Evolutionary conservation across 1,140 invertebrate species (phyloP), one percentile per base, ranked within the genome.

Genomic region (Drosophila sp.): DNA sequence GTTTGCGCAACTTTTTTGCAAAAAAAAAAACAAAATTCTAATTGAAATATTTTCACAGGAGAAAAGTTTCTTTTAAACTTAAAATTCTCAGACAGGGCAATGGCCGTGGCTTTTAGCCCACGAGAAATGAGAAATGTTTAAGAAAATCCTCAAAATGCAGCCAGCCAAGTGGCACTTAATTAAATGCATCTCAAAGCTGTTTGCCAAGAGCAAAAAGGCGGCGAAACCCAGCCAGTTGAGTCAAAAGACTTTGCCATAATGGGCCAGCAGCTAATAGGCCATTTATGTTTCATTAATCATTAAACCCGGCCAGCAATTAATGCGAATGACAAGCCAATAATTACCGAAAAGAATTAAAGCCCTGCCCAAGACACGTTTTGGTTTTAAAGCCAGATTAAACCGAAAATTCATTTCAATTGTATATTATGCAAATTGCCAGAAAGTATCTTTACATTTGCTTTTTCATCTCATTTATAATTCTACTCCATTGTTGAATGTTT

Each of bases 1-100:
- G n/a, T 10, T 62, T 62, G 25, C 32, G 7, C 17, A 41, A 62
- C 47, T 4, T 62, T 62, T 30, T 4, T 8, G 23, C 4, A 27
- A 44, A 10, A 27, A 11, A 11, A 5, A 68, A 61, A 60, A 11
- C 10, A 5, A 62, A 67, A 60, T 61, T 75, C 47, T 38, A 68
- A 25, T 57, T 40, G 30, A 76, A 76, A 69, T 58, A 41, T 33
- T 25, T 58, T 68, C 30, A 25, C 56, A 44, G 40, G 25, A 25
- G 17, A 32, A 44, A 62, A 62, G 11, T 44, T 47, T 47, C n/a
- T 3, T 25, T 5, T 7, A 30, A 62, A 38, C 58, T 60, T 29
- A 11, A 61, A 23, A 10, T 38, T 60, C 35, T 67, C 7, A 27
- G 35, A 41, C 25, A 10, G 23, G 27, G 41, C 25, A 29, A 63